Base-by-base conservation (phyloP, 2,888 invertebrate species). In the Alsophila aescularia region DNA sequence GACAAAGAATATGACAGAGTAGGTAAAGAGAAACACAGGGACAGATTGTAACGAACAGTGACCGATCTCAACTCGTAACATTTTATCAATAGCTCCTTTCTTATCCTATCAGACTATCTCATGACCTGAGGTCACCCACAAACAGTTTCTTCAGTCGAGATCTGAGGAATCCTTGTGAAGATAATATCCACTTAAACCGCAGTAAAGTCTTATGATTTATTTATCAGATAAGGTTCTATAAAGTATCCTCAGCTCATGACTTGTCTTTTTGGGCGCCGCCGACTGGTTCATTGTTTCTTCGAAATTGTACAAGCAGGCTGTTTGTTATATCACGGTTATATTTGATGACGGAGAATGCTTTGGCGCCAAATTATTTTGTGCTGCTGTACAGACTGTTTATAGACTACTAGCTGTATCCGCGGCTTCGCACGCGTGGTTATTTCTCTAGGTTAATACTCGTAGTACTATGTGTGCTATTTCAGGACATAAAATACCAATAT, bases 171-270 rank as follows among this genome's bases (percentile, higher is more conserved):
- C 84, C 70, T 85, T 85, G 81, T 85, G 54, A 69, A 78, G 87
- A 88, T 87, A 87, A 77, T 77, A 69, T 61, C 78, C 81, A 82
- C 85, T 90, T 88, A 86, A 84, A 86, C 76, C 75, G 75, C 75
- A 74, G 74, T 89, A 81, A 88, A 82, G 70, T 50, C 18, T 69
- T 77, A 69, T 89, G 89, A 90, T 90, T 90, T 90, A 90, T 84
- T 72, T 52, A 44, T 35, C 24, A 63, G 85, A 85, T 86, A 86
- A 79, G 29, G 60, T 61, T 61, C 56, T 58, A 64, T 63, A 67
- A 64, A 70, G 66, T 70, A 52, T 52, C 40, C 36, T 35, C 40
- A 41, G 52, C 59, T 50, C 57, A 59, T 50, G 52, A 52, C 34
- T 48, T 40, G 51, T 52, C 47, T 50, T 57, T 59, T 53, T 52